phyloP scores from a whole-genome alignment of 1,140 invertebrate genomes.

The Lucilia cuprina region DNA sequence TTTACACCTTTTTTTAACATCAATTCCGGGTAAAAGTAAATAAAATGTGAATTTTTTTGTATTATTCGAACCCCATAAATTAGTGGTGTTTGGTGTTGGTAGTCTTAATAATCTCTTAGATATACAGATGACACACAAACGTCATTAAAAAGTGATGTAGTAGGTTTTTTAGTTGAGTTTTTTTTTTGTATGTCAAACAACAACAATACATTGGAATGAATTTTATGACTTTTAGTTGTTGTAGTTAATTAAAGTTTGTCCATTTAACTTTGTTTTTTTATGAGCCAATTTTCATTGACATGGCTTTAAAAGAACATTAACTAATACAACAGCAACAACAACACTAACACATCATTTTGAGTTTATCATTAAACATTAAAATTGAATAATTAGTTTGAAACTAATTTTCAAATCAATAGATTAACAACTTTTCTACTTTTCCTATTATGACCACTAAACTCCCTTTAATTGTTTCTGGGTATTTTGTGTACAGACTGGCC shows the following conservation, averaged over 20 bases:
- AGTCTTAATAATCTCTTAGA: not conserved
- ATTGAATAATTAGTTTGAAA: constrained; percentile 30
- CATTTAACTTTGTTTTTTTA: not conserved
- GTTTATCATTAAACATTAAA: constrained; percentile 16
- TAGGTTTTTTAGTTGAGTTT: not conserved
- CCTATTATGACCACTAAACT: not conserved
- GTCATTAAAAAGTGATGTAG: not conserved
- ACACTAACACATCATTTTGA: not conserved
- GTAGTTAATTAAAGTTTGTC: constrained; percentile 2
- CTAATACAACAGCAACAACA: not conserved
- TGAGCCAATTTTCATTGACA: not conserved
- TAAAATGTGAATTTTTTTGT: not conserved
- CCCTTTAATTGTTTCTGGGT: not conserved
- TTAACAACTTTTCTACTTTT: constrained; percentile 9
- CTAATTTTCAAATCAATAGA: constrained; percentile 17
- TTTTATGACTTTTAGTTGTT: constrained; percentile 3
- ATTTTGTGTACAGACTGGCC: not conserved
- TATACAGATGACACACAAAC: not conserved
- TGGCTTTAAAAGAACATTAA: not conserved
- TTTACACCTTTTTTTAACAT: not conserved
- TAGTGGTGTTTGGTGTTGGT: not conserved
- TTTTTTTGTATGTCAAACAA: not conserved
- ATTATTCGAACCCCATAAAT: too few species aligned
- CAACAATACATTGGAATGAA: not conserved
- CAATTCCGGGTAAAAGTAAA: not conserved